Evolutionary conservation across 2,113 vertebrate species (phyloP), one percentile per base, ranked within the genome.

Genomic region (Gadus chalcogrammus): DNA sequence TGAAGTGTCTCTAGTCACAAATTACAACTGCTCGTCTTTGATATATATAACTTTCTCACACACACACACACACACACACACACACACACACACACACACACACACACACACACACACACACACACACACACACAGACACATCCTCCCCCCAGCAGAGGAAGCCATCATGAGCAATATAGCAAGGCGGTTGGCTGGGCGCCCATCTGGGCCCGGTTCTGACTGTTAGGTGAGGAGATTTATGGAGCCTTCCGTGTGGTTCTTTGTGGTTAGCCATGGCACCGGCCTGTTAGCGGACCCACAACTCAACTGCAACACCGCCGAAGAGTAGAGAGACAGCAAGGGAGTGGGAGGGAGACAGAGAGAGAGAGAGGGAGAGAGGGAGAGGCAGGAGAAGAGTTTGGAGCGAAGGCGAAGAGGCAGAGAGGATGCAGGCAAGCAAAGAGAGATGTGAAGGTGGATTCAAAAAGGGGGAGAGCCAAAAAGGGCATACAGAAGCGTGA

Each of bases 1-100:
- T 71, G 77, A 81, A 80, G 78, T 77, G 69, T 80, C 79, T 79
- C 65, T 38, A 52, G 68, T 83, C 78, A 77, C 60, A 85, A 89
- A 71, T 86, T 87, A 87, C 67, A 59, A 75, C 80, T 15, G 31
- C 68, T 81, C 70, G 65, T 73, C 70, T 75, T 76, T 86, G 77
- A 86, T 76, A 55, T 73, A 24, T 78, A 82, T 79, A 84, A 77
- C 81, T 87, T 80, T 75, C 71, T 79, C 48, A 24, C 24, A 24
- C 24, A 24, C 24, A 24, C 24, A 2, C 24, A 24, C 24, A 24
- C 24, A 24, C 24, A 24, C 24, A 24, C 24, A 24, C 24, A 24
- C 24, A 24, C 24, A 24, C 24, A 24, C 24, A 24, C 16, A 56
- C 68, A 52, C 60, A 13, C 31, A 35, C 31, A 24, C 15, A 62